Evolutionary conservation across 2,113 vertebrate species (phyloP).

Genomic region (Chaetops frenatus): DNA sequence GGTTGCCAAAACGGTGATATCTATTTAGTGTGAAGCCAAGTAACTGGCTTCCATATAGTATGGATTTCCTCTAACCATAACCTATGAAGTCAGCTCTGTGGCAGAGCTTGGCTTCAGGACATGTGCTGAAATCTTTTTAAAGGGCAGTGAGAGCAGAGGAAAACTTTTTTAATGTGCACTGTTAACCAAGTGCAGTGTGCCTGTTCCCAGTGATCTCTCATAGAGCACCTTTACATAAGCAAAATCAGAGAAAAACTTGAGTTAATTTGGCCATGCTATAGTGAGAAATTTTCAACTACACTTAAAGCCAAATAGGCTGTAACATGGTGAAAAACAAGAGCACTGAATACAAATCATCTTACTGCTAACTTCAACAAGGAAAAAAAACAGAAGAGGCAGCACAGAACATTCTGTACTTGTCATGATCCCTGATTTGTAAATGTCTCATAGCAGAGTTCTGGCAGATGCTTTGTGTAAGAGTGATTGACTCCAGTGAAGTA

Average conservation of each 20-base stretch:
- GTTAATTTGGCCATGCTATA: background rate
- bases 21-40: background rate
- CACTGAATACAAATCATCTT: constrained; percentile 1
- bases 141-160: background rate
- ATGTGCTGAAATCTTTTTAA: background rate
- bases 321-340: background rate
- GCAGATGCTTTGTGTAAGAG: constrained; percentile 46
- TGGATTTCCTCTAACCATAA: background rate
- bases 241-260: background rate
- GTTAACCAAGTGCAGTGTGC: background rate
- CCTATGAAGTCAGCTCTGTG: background rate
- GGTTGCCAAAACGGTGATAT: background rate
- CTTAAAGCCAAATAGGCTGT: background rate
- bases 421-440: background rate
- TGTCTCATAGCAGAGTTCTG: background rate
- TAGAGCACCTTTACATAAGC: background rate
- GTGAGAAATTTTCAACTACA: background rate
- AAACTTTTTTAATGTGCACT: background rate
- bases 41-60: background rate
- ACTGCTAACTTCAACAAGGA: background rate
- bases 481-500: background rate
- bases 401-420: constrained; percentile 27
- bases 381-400: background rate
- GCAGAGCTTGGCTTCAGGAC: background rate
- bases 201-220: background rate